phyloP scores from a whole-genome alignment of 2,113 vertebrate genomes.

The Pleuronectes platessa region DNA sequence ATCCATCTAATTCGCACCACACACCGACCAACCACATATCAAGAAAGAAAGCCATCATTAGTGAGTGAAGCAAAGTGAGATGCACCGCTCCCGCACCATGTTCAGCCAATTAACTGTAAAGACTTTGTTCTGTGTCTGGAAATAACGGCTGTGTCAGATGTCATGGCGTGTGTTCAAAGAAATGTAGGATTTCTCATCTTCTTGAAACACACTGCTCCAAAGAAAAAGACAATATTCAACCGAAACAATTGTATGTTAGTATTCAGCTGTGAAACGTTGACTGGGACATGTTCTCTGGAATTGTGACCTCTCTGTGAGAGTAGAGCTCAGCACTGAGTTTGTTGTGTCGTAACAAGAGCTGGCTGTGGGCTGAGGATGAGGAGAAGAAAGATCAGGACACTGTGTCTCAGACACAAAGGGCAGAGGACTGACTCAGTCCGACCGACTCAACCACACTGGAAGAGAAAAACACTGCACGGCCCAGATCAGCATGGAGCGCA shows the following conservation, averaged over 20 bases:
- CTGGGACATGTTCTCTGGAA: slow-evolving; percentile 40
- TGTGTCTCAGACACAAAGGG: slow-evolving; percentile 48
- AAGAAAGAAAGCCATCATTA: not conserved
- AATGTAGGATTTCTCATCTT: no score
- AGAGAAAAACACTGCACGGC: not conserved
- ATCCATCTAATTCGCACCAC: not conserved
- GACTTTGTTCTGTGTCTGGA: not conserved
- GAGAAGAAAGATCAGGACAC: slow-evolving; percentile 42
- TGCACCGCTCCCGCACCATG: not conserved
- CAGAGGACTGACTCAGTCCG: slow-evolving; percentile 40
- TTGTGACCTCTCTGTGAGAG: slow-evolving; percentile 45
- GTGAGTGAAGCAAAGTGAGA: slow-evolving; percentile 10
- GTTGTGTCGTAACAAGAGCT: slow-evolving; percentile 59
- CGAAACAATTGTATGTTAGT: not conserved
- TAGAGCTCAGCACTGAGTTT: slow-evolving; percentile 40
- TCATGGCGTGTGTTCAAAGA: not conserved
- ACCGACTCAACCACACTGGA: slow-evolving; percentile 3
- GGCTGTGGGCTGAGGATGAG: slow-evolving; percentile 46
- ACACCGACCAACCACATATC: not conserved
- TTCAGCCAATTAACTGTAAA: slow-evolving; percentile 40
- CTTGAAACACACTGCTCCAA: no score
- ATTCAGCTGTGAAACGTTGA: slow-evolving; percentile 17
- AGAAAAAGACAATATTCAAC: not conserved
- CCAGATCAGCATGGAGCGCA: no score
- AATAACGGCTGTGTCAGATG: not conserved